A percentile compares a stretch with the other conserved stretches of the same genome.
Evolutionary conservation across 2,797 vertebrate species (phyloP).

Genomic region (Tauraco hartlaubi): DNA sequence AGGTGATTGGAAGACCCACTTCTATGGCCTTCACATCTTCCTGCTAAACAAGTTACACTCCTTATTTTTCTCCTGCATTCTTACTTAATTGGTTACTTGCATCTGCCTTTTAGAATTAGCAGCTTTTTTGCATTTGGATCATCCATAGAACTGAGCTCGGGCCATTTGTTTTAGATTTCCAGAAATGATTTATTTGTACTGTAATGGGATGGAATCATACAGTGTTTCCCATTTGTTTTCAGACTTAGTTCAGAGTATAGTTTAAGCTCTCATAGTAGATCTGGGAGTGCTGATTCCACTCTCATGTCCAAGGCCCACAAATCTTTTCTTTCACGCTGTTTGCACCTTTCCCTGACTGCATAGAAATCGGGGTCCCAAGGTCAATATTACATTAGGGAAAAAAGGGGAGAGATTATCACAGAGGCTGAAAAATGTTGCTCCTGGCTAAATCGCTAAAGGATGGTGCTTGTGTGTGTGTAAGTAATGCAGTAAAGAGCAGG

Average conservation of each 20-base stretch:
- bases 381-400: slow-evolving; percentile 1
- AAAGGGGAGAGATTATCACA: slow-evolving; percentile 29
- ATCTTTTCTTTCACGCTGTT: slow-evolving; percentile 49
- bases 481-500: background rate
- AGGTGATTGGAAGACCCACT: slow-evolving; percentile 71
- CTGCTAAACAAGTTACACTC: slow-evolving; percentile 55
- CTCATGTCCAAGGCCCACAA: slow-evolving; percentile 31
- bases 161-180: slow-evolving; percentile 75
- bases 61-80: background rate
- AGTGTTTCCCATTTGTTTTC: slow-evolving; percentile 62
- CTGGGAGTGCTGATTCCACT: slow-evolving; percentile 23
- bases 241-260: slow-evolving; percentile 11
- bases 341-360: slow-evolving; percentile 28
- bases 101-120: slow-evolving; percentile 59
- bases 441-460: slow-evolving; percentile 30
- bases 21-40: slow-evolving; percentile 43
- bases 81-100: slow-evolving; percentile 67
- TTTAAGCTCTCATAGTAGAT: slow-evolving; percentile 26
- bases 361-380: slow-evolving; percentile 14
- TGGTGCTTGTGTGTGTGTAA: background rate
- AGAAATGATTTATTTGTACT: slow-evolving; percentile 73
- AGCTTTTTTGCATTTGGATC: slow-evolving; percentile 60
- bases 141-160: background rate
- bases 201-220: slow-evolving; percentile 66
- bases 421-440: slow-evolving; percentile 36